Conservation (phyloP, 2,797 vertebrate genomes). For the Rhodeus uyekii region DNA sequence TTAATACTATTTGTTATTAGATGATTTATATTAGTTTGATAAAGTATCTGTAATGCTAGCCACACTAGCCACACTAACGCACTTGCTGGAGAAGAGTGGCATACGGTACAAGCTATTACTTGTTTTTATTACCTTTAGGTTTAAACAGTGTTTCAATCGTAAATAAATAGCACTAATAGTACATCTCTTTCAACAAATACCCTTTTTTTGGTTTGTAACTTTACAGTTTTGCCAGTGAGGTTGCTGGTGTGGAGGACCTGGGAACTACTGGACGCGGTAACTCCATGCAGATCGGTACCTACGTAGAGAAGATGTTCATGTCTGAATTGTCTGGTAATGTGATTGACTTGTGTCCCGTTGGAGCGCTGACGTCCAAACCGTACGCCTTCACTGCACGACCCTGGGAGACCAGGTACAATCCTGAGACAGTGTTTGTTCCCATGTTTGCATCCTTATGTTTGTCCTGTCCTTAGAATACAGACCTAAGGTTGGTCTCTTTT, state of each 20-base stretch:
- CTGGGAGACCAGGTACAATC: constrained; percentile 91
- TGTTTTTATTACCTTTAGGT: not conserved
- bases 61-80: not conserved
- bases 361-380: constrained; percentile 96
- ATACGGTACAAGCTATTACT: not conserved
- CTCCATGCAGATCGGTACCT: constrained; percentile 94
- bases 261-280: constrained; percentile 97
- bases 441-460: not conserved
- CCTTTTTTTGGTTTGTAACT: not conserved
- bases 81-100: not conserved
- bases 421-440: not conserved
- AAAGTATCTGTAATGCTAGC: not conserved
- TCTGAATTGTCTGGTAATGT: constrained; percentile 96
- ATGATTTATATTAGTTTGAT: not conserved
- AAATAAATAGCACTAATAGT: not conserved
- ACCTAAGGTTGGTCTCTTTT: no score
- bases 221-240: constrained; percentile 92
- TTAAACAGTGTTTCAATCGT: not conserved
- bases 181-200: not conserved
- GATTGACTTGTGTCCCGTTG: constrained; percentile 96
- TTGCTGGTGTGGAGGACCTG: constrained; percentile 96
- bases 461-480: not conserved
- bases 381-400: constrained; percentile 96
- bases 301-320: constrained; percentile 99
- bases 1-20: not conserved